Percentiles rank a stretch among this genome's conserved stretches.
phyloP scores from a whole-genome alignment of 2,888 invertebrate species.

The Phengaris arion region DNA sequence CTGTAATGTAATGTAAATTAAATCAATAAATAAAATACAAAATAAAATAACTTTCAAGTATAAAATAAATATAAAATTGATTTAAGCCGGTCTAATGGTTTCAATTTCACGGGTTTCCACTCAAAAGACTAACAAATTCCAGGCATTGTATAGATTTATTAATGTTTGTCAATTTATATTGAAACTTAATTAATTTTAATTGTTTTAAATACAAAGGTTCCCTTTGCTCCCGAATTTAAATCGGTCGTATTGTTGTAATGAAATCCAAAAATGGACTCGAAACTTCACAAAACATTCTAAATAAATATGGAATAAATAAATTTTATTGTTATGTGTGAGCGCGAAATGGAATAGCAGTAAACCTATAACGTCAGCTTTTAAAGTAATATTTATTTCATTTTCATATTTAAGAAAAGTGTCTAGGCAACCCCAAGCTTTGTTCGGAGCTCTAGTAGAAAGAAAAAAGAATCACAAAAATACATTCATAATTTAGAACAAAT shows the following conservation, averaged over 20 bases:
- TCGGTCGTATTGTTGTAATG: constrained; percentile 5
- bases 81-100: background rate
- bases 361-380: background rate
- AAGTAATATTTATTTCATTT: background rate
- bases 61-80: background rate
- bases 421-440: too few relatives aligned
- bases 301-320: constrained; percentile 1
- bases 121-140: constrained; percentile 12
- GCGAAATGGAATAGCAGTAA: background rate
- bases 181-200: constrained; percentile 25
- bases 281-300: constrained; percentile 7
- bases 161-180: constrained; percentile 27
- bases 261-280: constrained; percentile 9
- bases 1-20: too few relatives aligned
- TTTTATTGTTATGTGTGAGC: background rate
- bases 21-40: background rate
- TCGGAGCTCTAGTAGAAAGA: too few relatives aligned
- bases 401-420: background rate
- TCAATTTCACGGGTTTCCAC: constrained; percentile 12
- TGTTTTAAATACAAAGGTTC: constrained; percentile 23
- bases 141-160: constrained; percentile 11
- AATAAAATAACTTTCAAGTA: background rate
- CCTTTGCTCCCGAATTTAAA: constrained; percentile 8
- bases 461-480: too few relatives aligned
- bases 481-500: too few relatives aligned